Conservation (phyloP, 2,888 invertebrate genomes). For the Lasiommata megera region DNA sequence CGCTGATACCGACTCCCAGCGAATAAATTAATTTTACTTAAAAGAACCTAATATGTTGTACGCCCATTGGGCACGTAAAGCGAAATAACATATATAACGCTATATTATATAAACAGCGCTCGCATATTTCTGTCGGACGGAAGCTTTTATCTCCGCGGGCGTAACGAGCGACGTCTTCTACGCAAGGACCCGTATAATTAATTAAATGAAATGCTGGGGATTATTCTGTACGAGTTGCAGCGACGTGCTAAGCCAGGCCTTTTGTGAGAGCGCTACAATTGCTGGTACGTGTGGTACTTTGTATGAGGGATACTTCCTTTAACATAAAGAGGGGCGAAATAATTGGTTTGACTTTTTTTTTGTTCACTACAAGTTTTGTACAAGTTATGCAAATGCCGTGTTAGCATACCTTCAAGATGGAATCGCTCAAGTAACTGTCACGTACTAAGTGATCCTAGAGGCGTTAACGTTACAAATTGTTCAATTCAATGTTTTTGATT, state of each 20-base stretch:
- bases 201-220: conserved; percentile 55
- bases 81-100: not conserved
- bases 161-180: conserved; percentile 33
- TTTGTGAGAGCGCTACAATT: conserved; percentile 32
- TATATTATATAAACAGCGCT: not conserved
- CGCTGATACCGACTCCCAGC: too few relatives aligned
- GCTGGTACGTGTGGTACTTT: not conserved
- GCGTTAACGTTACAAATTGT: too few relatives aligned
- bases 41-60: too few relatives aligned
- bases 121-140: conserved; percentile 8
- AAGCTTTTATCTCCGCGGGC: conserved; percentile 9
- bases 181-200: conserved; percentile 53
- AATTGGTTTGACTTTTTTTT: not conserved
- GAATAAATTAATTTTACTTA: too few relatives aligned
- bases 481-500: too few relatives aligned
- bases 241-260: conserved; percentile 33
- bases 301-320: not conserved
- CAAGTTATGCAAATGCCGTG: too few relatives aligned
- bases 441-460: too few relatives aligned
- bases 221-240: conserved; percentile 45
- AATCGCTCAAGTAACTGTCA: too few relatives aligned
- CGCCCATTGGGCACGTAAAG: not conserved
- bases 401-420: too few relatives aligned
- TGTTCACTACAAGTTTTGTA: too few relatives aligned
- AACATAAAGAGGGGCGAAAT: not conserved